Evolutionary conservation across 64 coral and sea anemone genomes (phyloP), one percentile per base, ranked within the genome.

Genomic region (Hydrozoanthus tunicans): DNA sequence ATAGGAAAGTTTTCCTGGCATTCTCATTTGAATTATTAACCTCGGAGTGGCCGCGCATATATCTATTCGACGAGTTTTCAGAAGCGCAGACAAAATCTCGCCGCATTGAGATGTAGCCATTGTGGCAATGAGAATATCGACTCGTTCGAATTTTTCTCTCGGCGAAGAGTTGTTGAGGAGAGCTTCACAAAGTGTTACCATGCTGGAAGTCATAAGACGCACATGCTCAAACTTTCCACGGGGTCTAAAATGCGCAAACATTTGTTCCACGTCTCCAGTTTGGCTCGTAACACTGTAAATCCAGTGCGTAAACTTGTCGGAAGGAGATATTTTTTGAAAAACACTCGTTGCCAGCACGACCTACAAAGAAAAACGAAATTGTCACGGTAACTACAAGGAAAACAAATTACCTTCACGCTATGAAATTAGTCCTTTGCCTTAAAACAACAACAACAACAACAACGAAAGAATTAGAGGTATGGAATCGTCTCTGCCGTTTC

Each of bases 1-100:
- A 32, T 90, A 93, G 0, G 92, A 93, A 1, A 83, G 76, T 43
- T 77, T 63, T 54, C 20, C 62, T 11, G 55, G 78, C 11, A 76
- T 60, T 79, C 5, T 75, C 11, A 27, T 54, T 81, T 52, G 6
- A 64, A 56, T 27, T 8, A 53, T 56, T 58, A 58, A 23, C 4
- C 57, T 81, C 7, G 92, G 92, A 54, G 86, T 17, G 11, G 26
- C 78, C 4, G 78, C 5, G 9, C 79, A 90, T 26, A 79, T 24
- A 11, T 93, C 92, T 23, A 93, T 60, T 52, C 85, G 73, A 9
- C 73, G 51, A 77, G 73, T 77, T 13, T 53, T 77, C 23, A 77
- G 15, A 5, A 77, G 73, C 15, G 14, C 73, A 11, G 73, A 43
- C 32, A 77, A 9, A 77, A 77, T 27, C 3, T 53, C 27, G 8